phyloP scores from a whole-genome alignment of 2,888 invertebrate genomes.

The Chironomus riparius region DNA sequence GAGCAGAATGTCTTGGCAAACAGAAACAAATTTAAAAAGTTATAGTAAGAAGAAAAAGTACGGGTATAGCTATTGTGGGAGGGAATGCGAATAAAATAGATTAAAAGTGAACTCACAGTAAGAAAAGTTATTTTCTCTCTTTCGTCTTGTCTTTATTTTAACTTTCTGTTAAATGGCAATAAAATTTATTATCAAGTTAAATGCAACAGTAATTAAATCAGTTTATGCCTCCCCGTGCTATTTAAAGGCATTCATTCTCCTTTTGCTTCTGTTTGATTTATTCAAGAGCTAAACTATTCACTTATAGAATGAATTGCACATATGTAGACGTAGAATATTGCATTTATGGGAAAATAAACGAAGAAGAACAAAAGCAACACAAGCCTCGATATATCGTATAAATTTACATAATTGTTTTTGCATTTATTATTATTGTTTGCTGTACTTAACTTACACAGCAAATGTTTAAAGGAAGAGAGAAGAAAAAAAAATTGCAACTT shows the following conservation, averaged over 20 bases:
- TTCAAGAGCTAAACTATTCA: not conserved
- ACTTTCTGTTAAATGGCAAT: not conserved
- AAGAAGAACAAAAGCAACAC: not conserved
- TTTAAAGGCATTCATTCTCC: not conserved
- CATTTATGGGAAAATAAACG: conserved; percentile 4
- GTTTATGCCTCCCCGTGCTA: not conserved
- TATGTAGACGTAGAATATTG: not conserved
- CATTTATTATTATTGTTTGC: not conserved
- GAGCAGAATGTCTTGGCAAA: no score
- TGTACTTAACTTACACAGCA: not conserved
- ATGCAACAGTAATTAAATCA: conserved; percentile 12
- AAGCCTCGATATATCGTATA: not conserved
- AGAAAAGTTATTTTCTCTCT: not conserved
- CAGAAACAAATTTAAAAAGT: no score
- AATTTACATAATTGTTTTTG: conserved; percentile 12
- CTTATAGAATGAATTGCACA: not conserved
- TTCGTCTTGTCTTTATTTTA: no score
- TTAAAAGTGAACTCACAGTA: not conserved
- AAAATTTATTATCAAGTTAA: conserved; percentile 24
- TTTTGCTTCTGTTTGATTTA: conserved; percentile 1
- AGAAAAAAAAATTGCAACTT: not conserved
- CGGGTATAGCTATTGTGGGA: not conserved
- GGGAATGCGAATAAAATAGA: not conserved
- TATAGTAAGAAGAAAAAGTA: no score
- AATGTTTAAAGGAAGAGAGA: no score